phyloP scores from a whole-genome alignment of 2,888 invertebrate species.

The Drosophila koepferae region DNA sequence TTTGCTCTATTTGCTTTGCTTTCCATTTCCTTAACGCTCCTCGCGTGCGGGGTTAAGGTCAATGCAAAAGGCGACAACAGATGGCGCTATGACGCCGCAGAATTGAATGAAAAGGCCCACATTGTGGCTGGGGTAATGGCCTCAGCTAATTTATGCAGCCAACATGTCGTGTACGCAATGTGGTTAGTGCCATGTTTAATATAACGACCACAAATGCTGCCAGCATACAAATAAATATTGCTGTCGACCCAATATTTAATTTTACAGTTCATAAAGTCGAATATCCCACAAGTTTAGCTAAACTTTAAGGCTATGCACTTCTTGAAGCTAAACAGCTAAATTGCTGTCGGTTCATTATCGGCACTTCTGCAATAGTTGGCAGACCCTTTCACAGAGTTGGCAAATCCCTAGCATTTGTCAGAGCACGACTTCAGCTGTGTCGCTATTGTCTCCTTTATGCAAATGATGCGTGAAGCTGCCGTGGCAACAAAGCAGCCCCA shows the following conservation, averaged over 20 bases:
- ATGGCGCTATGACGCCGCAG: conserved; percentile 54
- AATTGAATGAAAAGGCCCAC: conserved; percentile 25
- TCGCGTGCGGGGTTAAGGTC: conserved; percentile 70
- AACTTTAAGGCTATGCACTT: neutral
- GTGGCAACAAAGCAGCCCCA: conserved; percentile 14
- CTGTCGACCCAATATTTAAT: neutral
- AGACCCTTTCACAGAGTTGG: conserved; percentile 24
- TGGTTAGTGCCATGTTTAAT: conserved; percentile 25
- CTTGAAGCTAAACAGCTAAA: neutral
- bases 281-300: neutral
- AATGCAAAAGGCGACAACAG: conserved; percentile 58
- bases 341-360: conserved; percentile 16
- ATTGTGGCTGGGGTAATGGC: conserved; percentile 63
- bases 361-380: conserved; percentile 15
- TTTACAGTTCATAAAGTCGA: neutral
- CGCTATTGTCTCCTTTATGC: conserved; percentile 52
- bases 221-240: conserved; percentile 21
- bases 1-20: conserved; percentile 15
- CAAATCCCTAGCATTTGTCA: conserved; percentile 46
- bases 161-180: conserved; percentile 52
- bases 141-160: conserved; percentile 62
- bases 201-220: conserved; percentile 19
- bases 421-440: conserved; percentile 16
- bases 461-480: conserved; percentile 63
- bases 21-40: neutral